Evolutionary conservation across 1,140 invertebrate genomes (phyloP), one percentile per base, ranked within the genome.

Genomic region (Cotesia glomerata): DNA sequence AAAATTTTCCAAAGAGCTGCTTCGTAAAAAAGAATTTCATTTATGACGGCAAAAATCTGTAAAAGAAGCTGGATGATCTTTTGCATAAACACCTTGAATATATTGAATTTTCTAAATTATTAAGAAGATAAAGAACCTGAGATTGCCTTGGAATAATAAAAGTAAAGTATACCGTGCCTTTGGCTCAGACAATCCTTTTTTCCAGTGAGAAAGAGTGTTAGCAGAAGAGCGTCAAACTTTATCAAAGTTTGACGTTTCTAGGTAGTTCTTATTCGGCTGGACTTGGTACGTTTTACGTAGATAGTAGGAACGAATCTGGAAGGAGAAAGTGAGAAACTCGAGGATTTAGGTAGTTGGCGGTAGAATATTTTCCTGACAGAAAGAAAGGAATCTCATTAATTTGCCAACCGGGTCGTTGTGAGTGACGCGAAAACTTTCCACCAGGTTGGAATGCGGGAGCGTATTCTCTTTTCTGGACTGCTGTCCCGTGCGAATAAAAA

Each of bases 351-450:
- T 61, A 61, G 58, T 7, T 45, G 11, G 26, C 26, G 16, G 11
- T 61, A n/a, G 36, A 64, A 64, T 64, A 64, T 64, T 64, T 64
- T 39, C 26, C 58, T 26, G 36, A 39, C 13, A 78, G 72, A 73
- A 74, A 78, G 77, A 82, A 80, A 80, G 78, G 80, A 85, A 84
- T 84, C 80, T 81, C 81, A 84, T 83, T 85, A 85, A 84, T 85
- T 82, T 79, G 59, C 26, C 66, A 65, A 49, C 39, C 52, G 13
- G 34, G 32, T 26, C 16, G 13, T 39, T 13, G 14, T 14, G 62
- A 18, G 34, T 64, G 34, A 39, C 35, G 34, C 36, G 13, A 34
- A 64, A 64, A 64, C 36, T 64, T 64, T 64, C n/a, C 16, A 11
- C 58, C 26, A 61, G 9, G 26, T 61, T 32, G 58, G 58, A 61